Evolutionary conservation across 2,888 invertebrate genomes (phyloP).

Genomic region (Griposia aprilina): DNA sequence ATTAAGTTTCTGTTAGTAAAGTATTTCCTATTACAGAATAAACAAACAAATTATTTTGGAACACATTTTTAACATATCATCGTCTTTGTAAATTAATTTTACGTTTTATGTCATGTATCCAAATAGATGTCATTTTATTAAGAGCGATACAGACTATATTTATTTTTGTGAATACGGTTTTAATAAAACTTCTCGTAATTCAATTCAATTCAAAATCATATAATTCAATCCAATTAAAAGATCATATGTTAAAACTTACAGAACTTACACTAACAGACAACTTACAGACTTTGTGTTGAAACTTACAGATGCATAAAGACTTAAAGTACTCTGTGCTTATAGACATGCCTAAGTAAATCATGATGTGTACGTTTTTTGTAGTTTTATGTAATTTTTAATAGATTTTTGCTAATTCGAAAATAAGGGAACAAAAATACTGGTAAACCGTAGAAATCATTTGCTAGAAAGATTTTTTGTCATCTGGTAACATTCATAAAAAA

Average conservation of each 20-base stretch:
- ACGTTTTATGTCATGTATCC: constrained; percentile 28
- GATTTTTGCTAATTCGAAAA: not conserved
- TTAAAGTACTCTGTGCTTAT: too few relatives aligned
- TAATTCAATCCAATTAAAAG: too few relatives aligned
- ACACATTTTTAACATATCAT: too few relatives aligned
- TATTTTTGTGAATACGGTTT: not conserved
- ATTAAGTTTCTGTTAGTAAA: not conserved
- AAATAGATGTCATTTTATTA: constrained; percentile 34
- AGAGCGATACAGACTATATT: not conserved
- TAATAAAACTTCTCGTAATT: too few relatives aligned
- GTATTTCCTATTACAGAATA: not conserved
- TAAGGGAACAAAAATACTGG: not conserved
- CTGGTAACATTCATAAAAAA: constrained; percentile 35
- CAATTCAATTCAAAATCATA: too few relatives aligned
- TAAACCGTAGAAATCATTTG: not conserved
- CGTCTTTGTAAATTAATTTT: too few relatives aligned
- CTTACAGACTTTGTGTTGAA: too few relatives aligned
- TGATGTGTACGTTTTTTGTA: not conserved
- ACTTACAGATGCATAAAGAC: not conserved
- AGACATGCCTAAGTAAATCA: not conserved
- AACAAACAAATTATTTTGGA: not conserved
- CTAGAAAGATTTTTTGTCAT: not conserved
- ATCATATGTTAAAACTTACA: too few relatives aligned
- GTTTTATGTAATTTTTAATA: not conserved
- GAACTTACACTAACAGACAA: too few relatives aligned